Percentiles rank a stretch among this genome's conserved stretches.
These are phyloP conservation scores for Bombus difficillimus DNA, from an alignment of 1,140 invertebrate species.

Conservation along the genomic window DNA sequence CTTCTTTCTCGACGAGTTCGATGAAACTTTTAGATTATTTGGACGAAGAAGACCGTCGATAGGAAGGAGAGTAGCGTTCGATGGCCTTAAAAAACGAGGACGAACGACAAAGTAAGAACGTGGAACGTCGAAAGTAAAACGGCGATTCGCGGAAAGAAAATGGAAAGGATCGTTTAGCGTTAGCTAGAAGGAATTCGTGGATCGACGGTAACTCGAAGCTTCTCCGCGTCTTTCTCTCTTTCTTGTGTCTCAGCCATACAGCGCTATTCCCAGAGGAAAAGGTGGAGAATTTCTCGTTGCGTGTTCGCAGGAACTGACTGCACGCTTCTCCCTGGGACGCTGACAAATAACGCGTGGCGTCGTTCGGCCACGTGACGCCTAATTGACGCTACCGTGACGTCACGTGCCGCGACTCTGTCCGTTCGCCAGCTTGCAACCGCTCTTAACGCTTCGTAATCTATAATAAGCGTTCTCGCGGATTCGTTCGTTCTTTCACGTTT, in stretches of 20 bases:
- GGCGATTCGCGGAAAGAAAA: no score
- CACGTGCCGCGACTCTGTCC: conserved; percentile 68
- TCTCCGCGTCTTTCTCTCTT: not conserved
- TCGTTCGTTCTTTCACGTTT: not conserved
- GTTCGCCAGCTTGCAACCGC: not conserved
- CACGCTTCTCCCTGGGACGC: conserved; percentile 54
- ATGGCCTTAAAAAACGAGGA: no score
- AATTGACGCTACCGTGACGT: conserved; percentile 76
- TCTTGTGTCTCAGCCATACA: conserved; percentile 23
- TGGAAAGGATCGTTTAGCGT: no score
- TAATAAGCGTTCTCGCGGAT: conserved; percentile 23
- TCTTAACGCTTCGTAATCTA: not conserved
- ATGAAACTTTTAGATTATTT: not conserved
- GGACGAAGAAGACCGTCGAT: no score
- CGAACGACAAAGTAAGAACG: not conserved
- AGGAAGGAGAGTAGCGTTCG: no score
- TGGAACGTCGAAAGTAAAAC: not conserved
- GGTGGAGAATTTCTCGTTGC: conserved; percentile 47
- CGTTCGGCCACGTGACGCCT: conserved; percentile 76
- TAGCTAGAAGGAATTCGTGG: no score
- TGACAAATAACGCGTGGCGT: conserved; percentile 79
- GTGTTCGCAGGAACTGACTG: not conserved
- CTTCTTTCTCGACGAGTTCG: no score
- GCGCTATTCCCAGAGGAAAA: conserved; percentile 26
- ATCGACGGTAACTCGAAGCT: conserved; percentile 31